phyloP scores from a whole-genome alignment of 2,113 vertebrate species.

The Phylloscopus trochilus region DNA sequence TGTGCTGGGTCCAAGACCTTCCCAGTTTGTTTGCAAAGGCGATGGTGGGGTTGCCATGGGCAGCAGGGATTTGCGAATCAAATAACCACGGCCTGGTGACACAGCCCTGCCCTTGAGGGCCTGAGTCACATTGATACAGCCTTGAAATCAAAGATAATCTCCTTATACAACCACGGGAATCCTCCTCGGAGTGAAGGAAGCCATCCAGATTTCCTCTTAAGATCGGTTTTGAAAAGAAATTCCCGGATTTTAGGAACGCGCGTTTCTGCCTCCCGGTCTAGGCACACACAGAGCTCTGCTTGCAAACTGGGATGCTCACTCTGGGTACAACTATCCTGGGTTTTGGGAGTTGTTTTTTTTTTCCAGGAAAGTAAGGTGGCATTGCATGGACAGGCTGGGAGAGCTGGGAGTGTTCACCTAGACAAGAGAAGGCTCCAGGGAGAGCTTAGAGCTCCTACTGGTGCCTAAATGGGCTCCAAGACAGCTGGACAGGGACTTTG shows the following conservation, averaged over 20 bases:
- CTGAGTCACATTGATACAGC: neutral
- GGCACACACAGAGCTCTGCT: accelerated
- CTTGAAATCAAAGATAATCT: neutral
- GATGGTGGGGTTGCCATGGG: neutral
- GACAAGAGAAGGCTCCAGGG: neutral
- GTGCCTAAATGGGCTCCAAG: neutral
- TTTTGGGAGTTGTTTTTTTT: neutral
- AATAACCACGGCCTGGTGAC: neutral
- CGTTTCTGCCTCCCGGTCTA: neutral
- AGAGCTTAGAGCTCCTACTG: neutral
- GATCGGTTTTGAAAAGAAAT: neutral
- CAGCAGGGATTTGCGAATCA: neutral
- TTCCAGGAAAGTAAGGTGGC: neutral
- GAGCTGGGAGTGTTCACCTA: accelerated
- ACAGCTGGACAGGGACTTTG: neutral
- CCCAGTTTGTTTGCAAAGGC: neutral
- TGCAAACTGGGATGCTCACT: neutral
- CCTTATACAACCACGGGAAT: neutral
- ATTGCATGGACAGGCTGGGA: neutral
- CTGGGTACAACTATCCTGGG: too few species aligned
- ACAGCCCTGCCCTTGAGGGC: neutral
- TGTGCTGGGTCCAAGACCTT: neutral
- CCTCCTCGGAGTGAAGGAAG: neutral
- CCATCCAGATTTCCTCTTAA: neutral
- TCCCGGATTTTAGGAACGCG: neutral